Evolutionary conservation across 2,113 vertebrate genomes (phyloP).

Genomic region (Ancistrus triradiatus): DNA sequence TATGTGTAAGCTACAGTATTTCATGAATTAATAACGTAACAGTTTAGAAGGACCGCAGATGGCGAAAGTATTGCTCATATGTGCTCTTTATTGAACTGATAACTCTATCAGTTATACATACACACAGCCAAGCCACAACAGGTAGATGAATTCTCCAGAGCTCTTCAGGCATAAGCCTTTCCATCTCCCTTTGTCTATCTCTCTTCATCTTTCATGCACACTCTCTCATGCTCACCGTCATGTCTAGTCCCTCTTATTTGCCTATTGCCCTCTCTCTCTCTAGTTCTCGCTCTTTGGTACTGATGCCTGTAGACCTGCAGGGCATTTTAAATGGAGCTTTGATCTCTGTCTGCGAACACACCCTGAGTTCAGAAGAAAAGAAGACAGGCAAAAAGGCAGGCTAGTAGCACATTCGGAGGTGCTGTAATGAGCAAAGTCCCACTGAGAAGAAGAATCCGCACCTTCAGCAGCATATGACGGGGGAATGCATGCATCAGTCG

Average conservation of each 20-base stretch:
- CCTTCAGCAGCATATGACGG: constrained; percentile 24
- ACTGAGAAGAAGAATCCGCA: constrained; percentile 22
- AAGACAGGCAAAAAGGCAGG: neutral
- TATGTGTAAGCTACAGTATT: too few relatives aligned
- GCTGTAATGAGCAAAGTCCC: constrained; percentile 30
- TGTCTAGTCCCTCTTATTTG: neutral
- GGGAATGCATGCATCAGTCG: neutral
- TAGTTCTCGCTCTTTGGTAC: constrained; percentile 14
- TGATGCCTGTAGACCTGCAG: constrained; percentile 37
- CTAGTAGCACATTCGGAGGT: constrained; percentile 28
- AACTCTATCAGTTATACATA: too few relatives aligned
- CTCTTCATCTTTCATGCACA: too few relatives aligned
- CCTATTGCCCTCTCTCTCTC: neutral
- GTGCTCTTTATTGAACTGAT: too few relatives aligned
- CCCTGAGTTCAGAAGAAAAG: constrained; percentile 3
- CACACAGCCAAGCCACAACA: constrained; percentile 11
- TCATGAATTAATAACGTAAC: too few relatives aligned
- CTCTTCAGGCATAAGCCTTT: constrained; percentile 13
- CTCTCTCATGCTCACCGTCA: neutral
- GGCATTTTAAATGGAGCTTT: constrained; percentile 48
- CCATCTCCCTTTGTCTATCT: neutral
- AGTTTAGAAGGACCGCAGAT: too few relatives aligned
- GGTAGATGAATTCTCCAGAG: constrained; percentile 8
- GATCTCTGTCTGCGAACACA: constrained; percentile 38
- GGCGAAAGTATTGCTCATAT: too few relatives aligned